Conservation (phyloP, 2,888 invertebrate species). For the Merodon equestris region DNA sequence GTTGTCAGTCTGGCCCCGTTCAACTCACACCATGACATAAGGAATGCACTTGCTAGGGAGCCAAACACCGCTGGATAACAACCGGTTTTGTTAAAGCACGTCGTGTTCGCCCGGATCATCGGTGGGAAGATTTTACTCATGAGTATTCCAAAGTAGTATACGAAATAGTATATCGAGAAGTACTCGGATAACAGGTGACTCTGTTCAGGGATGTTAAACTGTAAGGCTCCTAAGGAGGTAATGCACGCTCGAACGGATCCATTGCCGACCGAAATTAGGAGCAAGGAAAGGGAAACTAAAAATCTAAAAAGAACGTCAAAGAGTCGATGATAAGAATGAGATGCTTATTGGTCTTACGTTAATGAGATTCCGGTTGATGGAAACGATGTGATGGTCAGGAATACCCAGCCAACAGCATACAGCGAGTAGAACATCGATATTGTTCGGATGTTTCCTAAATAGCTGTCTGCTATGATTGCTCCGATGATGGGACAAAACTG, state of each 20-base stretch:
- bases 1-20: too few species aligned
- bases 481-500: constrained; percentile 84
- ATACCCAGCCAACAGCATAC: constrained; percentile 80
- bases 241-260: constrained; percentile 87
- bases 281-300: constrained; percentile 81
- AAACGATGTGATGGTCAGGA: constrained; percentile 80
- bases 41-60: constrained; percentile 82
- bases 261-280: constrained; percentile 84
- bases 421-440: constrained; percentile 82
- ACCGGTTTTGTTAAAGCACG: constrained; percentile 80
- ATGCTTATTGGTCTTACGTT: constrained; percentile 70
- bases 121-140: constrained; percentile 84
- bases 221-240: constrained; percentile 85
- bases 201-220: constrained; percentile 81
- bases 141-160: constrained; percentile 82
- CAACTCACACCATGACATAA: constrained; percentile 81
- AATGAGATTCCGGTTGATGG: constrained; percentile 73
- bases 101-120: constrained; percentile 80
- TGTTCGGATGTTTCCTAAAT: constrained; percentile 81
- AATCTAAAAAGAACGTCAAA: constrained; percentile 74
- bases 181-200: constrained; percentile 81
- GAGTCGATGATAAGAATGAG: neutral
- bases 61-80: constrained; percentile 84
- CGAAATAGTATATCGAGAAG: constrained; percentile 85
- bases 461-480: constrained; percentile 84